Evolutionary conservation across 2,113 vertebrate species (phyloP), one percentile per base, ranked within the genome.

Genomic region (Osmerus mordax): DNA sequence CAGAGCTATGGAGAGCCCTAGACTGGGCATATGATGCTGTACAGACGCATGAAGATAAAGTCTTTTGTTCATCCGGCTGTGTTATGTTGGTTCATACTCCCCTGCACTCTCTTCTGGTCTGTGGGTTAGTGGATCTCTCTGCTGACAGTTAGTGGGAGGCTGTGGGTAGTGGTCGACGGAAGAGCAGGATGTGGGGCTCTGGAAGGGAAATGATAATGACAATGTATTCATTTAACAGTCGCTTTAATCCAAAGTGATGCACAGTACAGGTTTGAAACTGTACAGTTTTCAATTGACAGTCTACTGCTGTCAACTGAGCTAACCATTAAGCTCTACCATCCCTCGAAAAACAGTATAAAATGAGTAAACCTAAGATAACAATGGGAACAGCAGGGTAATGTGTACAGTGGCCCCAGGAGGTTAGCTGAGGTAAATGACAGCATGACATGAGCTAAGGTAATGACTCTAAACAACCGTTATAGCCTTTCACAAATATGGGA

Each of bases 131-230:
- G 61, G 78, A 72, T 79, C 79, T 82, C 67, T 53, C 75, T 87
- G 41, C 47, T 3, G 3, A 80, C 13, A 53, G 28, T 76, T 74
- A 78, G 69, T 90, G 89, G 21, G 70, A 83, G 63, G 65, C 25
- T 5, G 51, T 64, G 41, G 91, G 67, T 1, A 91, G 81, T 13
- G 90, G 89, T 3, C 92, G 90, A 6, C 92, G 83, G 76, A 93
- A 93, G 21, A 93, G 85, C 78, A 93, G 81, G 73, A 93, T 93
- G 81, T 93, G 92, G 0, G 92, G 92, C 76, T 93, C 92, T 93
- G 70, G 3, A 62, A 1, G 18, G 52, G 53, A 4, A 36, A 12
- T 61, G 11, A 16, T 11, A 68, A 41, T 36, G 56, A 25, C 53
- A 63, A 23, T 15, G 36, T 59, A 60, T 14, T 60, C 63, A 47